Evolutionary conservation across 2,113 vertebrate species (phyloP), one percentile per base, ranked within the genome.

Genomic region (Anolis sagrei): DNA sequence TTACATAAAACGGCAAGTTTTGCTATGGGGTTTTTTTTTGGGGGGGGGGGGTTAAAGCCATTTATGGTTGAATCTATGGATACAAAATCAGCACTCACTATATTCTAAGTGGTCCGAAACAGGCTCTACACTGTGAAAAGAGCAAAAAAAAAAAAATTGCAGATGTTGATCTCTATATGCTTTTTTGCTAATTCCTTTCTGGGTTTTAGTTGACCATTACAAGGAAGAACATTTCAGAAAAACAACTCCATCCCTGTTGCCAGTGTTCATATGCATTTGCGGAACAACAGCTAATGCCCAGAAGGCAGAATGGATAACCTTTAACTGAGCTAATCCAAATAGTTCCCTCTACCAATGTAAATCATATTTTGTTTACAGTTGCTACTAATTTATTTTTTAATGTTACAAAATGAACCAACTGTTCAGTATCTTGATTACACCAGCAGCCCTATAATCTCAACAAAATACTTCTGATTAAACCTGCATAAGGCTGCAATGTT

Each of bases 121-220:
- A 66, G 44, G 58, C 70, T 66, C 34, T 44, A 75, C 72, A 48
- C 14, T 8, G 4, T n/a, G 61, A 80, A 32, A 34, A 23, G 51
- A 58, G 14, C 54, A 58, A 58, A 10, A 54, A 54, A 10, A 58
- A 58, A 73, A 36, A 39, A 74, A 29, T 80, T 62, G 61, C 39
- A 49, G n/a, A n/a, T 32, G 13, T 36, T 2, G 32, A 61, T 39
- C 58, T 81, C 7, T 23, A 75, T 34, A 75, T 75, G 48, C 23
- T 75, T 86, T 62, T 51, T 64, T 74, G 21, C 29, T 49, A 29
- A 86, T 49, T 75, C 44, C 23, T 64, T 81, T 86, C 73, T 48
- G 81, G 74, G 39, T 86, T 80, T 66, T 86, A 74, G 68, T 81
- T 81, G 36, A 88, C 39, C 27, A 44, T 83, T 70, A 88, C 83